Percentiles rank a stretch among this genome's conserved stretches.
Conservation (phyloP, 2,113 vertebrate species). For the Scopus umbretta region DNA sequence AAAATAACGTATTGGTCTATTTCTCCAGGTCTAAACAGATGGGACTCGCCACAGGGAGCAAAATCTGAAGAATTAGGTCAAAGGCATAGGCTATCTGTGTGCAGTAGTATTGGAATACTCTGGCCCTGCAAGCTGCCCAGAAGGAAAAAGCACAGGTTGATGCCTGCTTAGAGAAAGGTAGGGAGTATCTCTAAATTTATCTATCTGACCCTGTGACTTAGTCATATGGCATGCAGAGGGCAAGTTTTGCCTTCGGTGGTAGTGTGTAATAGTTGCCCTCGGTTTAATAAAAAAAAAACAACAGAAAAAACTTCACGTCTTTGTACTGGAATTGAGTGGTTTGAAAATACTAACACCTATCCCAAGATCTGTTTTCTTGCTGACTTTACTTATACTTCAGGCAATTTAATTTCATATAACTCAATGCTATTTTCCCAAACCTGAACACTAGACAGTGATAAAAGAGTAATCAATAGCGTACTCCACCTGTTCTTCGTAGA, state of each 20-base stretch:
- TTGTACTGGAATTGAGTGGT: not conserved
- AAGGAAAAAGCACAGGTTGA: not conserved
- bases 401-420: not conserved
- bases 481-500: rapidly evolving
- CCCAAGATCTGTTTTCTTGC: not conserved
- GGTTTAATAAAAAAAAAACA: not conserved
- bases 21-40: not conserved
- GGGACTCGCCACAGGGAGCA: not conserved
- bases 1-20: not conserved
- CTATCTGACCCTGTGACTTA: not conserved
- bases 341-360: not conserved
- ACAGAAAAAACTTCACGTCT: not conserved
- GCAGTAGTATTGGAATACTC: not conserved
- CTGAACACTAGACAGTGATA: not conserved
- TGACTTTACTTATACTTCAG: not conserved
- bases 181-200: not conserved
- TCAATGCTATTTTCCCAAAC: not conserved
- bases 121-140: not conserved
- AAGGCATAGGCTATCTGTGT: not conserved
- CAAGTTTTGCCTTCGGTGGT: not conserved
- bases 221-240: not conserved
- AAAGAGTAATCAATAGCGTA: not conserved
- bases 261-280: not conserved
- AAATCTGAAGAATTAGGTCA: not conserved
- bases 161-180: not conserved